Conservation (phyloP, 64 coral and sea anemone genomes). For the Pocillopora verrucosa region DNA sequence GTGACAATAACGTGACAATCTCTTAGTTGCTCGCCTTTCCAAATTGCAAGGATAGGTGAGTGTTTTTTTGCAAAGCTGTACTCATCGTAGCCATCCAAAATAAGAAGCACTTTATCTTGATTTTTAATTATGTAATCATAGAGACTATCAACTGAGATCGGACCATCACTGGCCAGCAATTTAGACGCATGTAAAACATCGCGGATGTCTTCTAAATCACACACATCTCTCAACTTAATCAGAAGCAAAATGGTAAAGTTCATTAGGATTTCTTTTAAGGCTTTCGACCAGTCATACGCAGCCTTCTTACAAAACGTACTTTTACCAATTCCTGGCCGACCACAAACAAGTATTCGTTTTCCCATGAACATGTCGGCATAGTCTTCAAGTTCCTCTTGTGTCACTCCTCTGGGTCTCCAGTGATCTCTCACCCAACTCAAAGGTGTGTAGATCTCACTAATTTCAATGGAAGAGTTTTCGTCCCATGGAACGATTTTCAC, state of each 20-base stretch:
- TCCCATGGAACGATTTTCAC: constrained; percentile 25
- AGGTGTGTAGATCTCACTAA: constrained; percentile 18
- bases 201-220: background rate
- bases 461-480: background rate
- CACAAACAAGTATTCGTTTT: background rate
- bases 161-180: constrained; percentile 12
- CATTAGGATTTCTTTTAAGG: background rate
- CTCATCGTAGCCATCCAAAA: constrained; percentile 40
- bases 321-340: constrained; percentile 31
- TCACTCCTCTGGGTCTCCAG: background rate
- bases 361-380: constrained; percentile 32
- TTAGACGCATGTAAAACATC: background rate
- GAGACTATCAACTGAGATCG: background rate
- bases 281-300: constrained; percentile 23
- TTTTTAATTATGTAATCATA: constrained; percentile 1
- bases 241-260: constrained; percentile 26
- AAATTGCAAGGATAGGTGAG: constrained; percentile 11
- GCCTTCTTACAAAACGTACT: constrained; percentile 10
- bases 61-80: background rate
- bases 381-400: constrained; percentile 2
- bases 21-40: background rate
- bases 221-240: constrained; percentile 3
- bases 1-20: constrained; percentile 5
- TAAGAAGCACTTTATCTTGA: constrained; percentile 28
- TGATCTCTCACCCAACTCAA: constrained; percentile 26